Evolutionary conservation across 2,113 vertebrate genomes (phyloP), one percentile per base, ranked within the genome.

Genomic region (Pelobates fuscus): DNA sequence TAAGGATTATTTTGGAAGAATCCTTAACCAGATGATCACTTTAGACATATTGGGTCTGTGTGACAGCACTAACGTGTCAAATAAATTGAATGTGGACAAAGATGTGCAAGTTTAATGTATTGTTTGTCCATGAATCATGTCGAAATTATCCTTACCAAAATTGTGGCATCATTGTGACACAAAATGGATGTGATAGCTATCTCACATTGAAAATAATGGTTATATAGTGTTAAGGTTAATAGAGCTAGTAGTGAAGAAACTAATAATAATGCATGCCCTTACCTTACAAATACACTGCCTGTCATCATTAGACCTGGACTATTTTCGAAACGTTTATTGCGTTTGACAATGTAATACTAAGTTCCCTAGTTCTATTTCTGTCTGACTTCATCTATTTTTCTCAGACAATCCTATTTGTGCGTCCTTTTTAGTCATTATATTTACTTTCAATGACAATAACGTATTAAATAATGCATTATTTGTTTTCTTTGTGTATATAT

Each of bases 181-280:
- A 49, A 67, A 67, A 67, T 32, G 29, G 29, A 32, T 62, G 44
- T 67, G 65, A 67, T 27, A 67, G 65, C 24, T 17, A 20, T 67
- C 24, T 67, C 44, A 52, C 24, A 49, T 67, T 67, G 60, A 67
- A 67, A 67, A 67, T 67, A 67, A 67, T 67, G 25, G 43, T 52
- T 49, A 52, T 49, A 27, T 67, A 67, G 43, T n/a, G 65, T 46
- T 67, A 67, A 67, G 65, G 65, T 67, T 67, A 67, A 67, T 52
- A 67, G 15, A 49, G 65, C 43, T 11, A 67, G 65, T 67, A 21
- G 24, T 18, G 43, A 67, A 67, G 65, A 52, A 46, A 67, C 25
- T 25, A 67, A 67, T 52, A 67, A 67, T 67, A 67, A 67, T 71
- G 41, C 41, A 37, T 41, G 29, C 18, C 60, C 29, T 63, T 63